Base-by-base conservation (phyloP, 1,140 invertebrate species). In the Maniola jurtina region DNA sequence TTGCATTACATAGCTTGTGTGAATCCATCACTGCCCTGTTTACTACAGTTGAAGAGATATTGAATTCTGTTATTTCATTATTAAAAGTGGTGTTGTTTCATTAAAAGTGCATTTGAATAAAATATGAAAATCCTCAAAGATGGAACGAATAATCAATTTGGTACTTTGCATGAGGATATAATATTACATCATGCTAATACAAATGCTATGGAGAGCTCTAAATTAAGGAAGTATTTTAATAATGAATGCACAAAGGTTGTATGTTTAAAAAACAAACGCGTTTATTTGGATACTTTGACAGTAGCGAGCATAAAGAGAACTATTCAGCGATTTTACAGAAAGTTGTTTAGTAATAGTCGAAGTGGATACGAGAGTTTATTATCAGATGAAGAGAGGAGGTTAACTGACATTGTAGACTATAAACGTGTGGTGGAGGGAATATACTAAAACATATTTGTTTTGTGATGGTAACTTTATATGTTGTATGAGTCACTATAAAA, bases 361-460 rank as follows among this genome's bases (percentile, higher is more conserved):
- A 64, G 66, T 64, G 86, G 85, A 50, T 92, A 92, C 73, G 83
- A 85, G 69, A 80, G 80, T 60, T 83, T 91, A 70, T 64, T 88
- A 38, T 79, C 85, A 8, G 90, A 91, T 35, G 90, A 92, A 73
- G 91, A 92, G 73, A 91, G 83, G 80, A 90, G 89, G 91, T 91
- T 88, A 50, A 76, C 72, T 45, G 78, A 75, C 66, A 11, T 58
- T 63, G 63, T 75, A 55, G 81, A 89, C 66, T 71, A 75, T 71
- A 68, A 70, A 54, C 60, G 65, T 68, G 69, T 78, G 80, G 88
- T 88, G 84, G 88, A 88, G 79, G 83, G 79, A 55, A 56, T 78
- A 66, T 83, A 79, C 52, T 80, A 71, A 35, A 61, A 54, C 55
- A 45, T 45, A 13, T 58, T 57, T 68, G 58, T 68, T 55, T 65